These are phyloP conservation scores for Nasonia giraulti DNA, from an alignment of 1,140 invertebrate species.

Conservation along the genomic window DNA sequence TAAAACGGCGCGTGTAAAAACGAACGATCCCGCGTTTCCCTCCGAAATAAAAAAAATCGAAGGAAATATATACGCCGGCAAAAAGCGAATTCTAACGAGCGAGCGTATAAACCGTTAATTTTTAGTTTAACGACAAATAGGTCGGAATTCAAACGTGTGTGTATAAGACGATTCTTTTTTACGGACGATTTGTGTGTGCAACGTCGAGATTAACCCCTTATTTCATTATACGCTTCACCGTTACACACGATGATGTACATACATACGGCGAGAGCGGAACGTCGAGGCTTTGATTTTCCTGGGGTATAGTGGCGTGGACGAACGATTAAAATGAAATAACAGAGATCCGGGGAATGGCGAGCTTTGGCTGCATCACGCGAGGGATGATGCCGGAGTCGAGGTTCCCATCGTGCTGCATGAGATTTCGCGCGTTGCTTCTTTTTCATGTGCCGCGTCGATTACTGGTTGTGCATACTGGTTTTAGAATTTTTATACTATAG, in stretches of 20 bases:
- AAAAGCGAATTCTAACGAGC: not conserved
- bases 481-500: not conserved
- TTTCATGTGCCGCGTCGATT: not conserved
- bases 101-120: too few relatives aligned
- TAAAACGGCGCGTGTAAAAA: not conserved
- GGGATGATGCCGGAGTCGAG: not conserved
- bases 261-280: too few relatives aligned
- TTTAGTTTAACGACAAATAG: too few relatives aligned
- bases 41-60: not conserved
- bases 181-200: too few relatives aligned
- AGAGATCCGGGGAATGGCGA: not conserved
- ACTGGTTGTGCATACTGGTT: not conserved
- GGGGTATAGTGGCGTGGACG: not conserved
- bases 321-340: slow-evolving; percentile 4
- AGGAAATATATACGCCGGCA: not conserved
- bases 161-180: not conserved
- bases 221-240: too few relatives aligned
- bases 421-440: not conserved
- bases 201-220: too few relatives aligned
- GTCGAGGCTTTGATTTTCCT: not conserved
- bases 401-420: not conserved
- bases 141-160: too few relatives aligned
- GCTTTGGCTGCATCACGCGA: not conserved
- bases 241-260: too few relatives aligned
- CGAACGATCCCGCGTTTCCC: not conserved